phyloP scores from a whole-genome alignment of 2,113 vertebrate species.

The Dascyllus trimaculatus region DNA sequence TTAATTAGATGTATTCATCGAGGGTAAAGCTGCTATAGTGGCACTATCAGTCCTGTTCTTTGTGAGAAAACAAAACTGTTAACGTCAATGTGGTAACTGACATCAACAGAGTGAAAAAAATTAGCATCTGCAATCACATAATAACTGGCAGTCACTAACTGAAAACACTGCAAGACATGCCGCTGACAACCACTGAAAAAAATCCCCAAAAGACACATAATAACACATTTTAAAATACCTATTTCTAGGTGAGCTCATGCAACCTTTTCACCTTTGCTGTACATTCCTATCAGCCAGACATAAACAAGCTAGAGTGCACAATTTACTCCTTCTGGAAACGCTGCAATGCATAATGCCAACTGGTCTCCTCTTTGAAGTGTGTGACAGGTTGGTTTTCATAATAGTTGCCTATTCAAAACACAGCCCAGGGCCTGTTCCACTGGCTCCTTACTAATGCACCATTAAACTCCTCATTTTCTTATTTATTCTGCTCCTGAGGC shows the following conservation, averaged over 20 bases:
- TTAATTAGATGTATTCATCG: slow-evolving; percentile 10
- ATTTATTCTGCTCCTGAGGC: slow-evolving; percentile 70
- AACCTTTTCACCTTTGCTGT: not conserved
- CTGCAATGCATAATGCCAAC: slow-evolving; percentile 26
- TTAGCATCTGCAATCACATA: not conserved
- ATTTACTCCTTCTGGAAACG: slow-evolving; percentile 6
- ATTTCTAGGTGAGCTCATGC: not conserved
- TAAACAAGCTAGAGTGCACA: not conserved
- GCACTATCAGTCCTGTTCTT: slow-evolving; percentile 15
- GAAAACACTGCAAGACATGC: not conserved
- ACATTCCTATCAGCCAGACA: not conserved
- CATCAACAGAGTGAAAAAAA: not conserved
- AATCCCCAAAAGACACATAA: too few species aligned
- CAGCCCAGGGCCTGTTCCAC: slow-evolving; percentile 53
- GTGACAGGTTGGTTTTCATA: slow-evolving; percentile 64
- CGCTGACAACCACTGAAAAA: not conserved
- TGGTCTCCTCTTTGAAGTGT: slow-evolving; percentile 46
- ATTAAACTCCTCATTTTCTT: slow-evolving; percentile 73
- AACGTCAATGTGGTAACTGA: not conserved
- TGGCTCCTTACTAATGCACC: slow-evolving; percentile 66
- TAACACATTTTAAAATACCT: not conserved
- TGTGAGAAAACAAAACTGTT: slow-evolving; percentile 4
- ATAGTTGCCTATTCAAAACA: slow-evolving; percentile 62
- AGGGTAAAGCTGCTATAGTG: not conserved
- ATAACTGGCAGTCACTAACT: not conserved